A percentile compares a stretch with the other conserved stretches of the same genome.
These are phyloP conservation scores for Myiothlypis coronata DNA, from an alignment of 2,797 vertebrate genomes.

Conservation along the genomic window DNA sequence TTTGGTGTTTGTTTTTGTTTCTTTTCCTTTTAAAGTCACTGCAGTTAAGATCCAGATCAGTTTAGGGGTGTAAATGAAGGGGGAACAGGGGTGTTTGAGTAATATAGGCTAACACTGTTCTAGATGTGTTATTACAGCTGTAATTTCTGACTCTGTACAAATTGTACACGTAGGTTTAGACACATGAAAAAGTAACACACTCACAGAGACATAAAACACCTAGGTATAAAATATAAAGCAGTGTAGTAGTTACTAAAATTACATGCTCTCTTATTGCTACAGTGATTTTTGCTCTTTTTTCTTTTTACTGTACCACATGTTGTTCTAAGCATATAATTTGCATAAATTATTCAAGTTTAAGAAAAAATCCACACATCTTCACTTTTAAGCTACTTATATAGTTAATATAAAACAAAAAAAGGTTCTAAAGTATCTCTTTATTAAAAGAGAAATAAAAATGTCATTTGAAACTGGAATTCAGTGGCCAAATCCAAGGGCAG, in stretches of 20 bases:
- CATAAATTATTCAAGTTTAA: conserved; percentile 74
- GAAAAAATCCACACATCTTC: conserved; percentile 70
- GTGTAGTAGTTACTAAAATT: conserved; percentile 69
- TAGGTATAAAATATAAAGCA: conserved; percentile 70
- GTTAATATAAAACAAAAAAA: conserved; percentile 72
- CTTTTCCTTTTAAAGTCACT: conserved; percentile 34
- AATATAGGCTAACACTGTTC: conserved; percentile 74
- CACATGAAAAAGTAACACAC: conserved; percentile 71
- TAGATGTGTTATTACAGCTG: conserved; percentile 68
- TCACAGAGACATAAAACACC: conserved; percentile 71
- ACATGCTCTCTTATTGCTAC: conserved; percentile 72
- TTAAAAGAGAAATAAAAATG: conserved; percentile 72
- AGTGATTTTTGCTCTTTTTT: conserved; percentile 77
- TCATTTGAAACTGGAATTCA: conserved; percentile 69
- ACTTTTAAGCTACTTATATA: conserved; percentile 75
- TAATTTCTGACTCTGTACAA: conserved; percentile 64
- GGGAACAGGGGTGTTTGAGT: conserved; percentile 47
- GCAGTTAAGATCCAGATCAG: conserved; percentile 49
- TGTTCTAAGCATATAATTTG: conserved; percentile 74
- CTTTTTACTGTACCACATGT: conserved; percentile 71
- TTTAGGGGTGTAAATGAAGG: conserved; percentile 42
- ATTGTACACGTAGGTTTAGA: conserved; percentile 66
- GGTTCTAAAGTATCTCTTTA: conserved; percentile 62
- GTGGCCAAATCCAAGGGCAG: conserved; percentile 64
- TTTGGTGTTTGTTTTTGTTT: conserved; percentile 7